phyloP scores from a whole-genome alignment of 2,113 vertebrate genomes.

The Pelvicachromis taeniatus region DNA sequence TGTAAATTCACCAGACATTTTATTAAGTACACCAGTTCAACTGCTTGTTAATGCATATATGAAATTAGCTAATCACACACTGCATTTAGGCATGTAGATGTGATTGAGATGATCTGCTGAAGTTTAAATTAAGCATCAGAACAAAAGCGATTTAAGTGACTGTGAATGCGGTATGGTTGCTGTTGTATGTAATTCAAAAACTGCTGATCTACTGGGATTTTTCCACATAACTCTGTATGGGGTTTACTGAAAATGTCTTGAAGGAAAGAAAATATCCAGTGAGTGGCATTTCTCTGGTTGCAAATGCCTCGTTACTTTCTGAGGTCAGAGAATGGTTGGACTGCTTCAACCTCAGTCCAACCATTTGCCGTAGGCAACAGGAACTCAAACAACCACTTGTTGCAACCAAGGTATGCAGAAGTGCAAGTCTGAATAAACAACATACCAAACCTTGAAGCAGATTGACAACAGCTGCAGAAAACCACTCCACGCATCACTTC shows the following conservation, averaged over 20 bases:
- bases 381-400: background rate
- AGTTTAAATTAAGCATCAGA: background rate
- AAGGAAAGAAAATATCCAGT: background rate
- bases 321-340: background rate
- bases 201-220: too few species aligned
- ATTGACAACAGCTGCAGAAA: background rate
- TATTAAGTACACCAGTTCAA: background rate
- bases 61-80: background rate
- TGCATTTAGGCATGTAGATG: background rate
- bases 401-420: background rate
- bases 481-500: background rate
- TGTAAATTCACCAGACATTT: background rate
- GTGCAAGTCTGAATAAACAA: background rate
- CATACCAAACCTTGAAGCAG: background rate
- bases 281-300: background rate
- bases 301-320: background rate
- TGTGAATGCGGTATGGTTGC: background rate
- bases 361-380: background rate
- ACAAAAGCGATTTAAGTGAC: background rate
- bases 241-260: background rate
- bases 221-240: background rate
- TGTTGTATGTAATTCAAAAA: background rate
- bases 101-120: background rate
- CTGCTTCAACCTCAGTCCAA: background rate
- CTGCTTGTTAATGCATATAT: background rate